Percentiles rank a stretch among this genome's conserved stretches.
Conservation (phyloP, 2,888 invertebrate species). For the Drosophila atroscutellata region DNA sequence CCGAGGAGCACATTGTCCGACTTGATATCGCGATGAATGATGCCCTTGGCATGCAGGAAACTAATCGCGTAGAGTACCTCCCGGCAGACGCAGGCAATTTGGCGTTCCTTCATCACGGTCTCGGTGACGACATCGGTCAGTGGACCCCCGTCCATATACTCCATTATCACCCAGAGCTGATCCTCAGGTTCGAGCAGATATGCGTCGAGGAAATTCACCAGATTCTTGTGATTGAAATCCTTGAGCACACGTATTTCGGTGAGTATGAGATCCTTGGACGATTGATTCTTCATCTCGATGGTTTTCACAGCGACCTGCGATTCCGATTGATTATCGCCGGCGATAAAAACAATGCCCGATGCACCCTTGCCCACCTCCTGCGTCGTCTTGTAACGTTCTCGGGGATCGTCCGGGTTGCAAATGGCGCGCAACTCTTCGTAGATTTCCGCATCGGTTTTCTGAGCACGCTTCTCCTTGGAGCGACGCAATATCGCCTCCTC, state of each 20-base stretch:
- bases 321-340: constrained; percentile 90
- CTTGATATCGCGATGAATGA: constrained; percentile 97
- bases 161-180: constrained; percentile 98
- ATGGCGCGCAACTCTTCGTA: constrained; percentile 91
- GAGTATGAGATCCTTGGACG: constrained; percentile 97
- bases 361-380: constrained; percentile 96
- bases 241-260: constrained; percentile 97
- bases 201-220: constrained; percentile 97
- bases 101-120: constrained; percentile 98
- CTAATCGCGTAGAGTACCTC: constrained; percentile 95
- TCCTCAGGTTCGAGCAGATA: constrained; percentile 95
- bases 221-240: constrained; percentile 96
- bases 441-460: constrained; percentile 86
- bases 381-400: constrained; percentile 91
- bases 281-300: constrained; percentile 97
- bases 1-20: constrained; percentile 98
- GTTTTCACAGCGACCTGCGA: constrained; percentile 97
- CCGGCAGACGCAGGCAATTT: constrained; percentile 97
- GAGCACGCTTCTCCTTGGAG: constrained; percentile 83
- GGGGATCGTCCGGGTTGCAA: constrained; percentile 93
- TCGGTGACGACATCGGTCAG: constrained; percentile 98
- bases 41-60: constrained; percentile 95
- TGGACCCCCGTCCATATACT: constrained; percentile 96
- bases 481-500: constrained; percentile 84
- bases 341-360: constrained; percentile 96